Percentiles rank a stretch among this genome's conserved stretches.
Evolutionary conservation across 2,113 vertebrate species (phyloP).

Genomic region (Columba livia): DNA sequence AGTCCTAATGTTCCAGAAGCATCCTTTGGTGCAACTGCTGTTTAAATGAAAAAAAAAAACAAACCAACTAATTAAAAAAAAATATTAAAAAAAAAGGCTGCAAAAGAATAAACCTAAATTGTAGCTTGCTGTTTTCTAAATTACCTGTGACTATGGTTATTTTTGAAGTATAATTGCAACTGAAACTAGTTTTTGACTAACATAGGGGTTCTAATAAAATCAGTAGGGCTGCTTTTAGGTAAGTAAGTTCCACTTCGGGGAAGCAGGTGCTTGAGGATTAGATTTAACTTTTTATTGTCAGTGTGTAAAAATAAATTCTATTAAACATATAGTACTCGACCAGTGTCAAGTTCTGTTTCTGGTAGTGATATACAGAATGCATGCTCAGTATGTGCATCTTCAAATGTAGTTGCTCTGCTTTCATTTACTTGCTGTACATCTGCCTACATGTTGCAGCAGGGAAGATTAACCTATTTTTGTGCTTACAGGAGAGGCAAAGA

Average conservation of each 20-base stretch:
- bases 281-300: neutral
- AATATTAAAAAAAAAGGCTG: neutral
- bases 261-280: neutral
- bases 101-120: neutral
- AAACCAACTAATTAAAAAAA: too few relatives aligned
- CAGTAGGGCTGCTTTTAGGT: neutral
- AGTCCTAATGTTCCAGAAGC: neutral
- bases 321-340: neutral
- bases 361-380: neutral
- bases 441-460: neutral
- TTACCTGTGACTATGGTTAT: neutral
- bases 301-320: neutral
- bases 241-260: neutral
- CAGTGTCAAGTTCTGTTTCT: neutral
- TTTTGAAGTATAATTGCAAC: neutral
- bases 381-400: neutral
- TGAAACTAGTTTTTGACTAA: neutral
- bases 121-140: neutral
- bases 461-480: neutral
- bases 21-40: neutral
- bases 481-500: conserved; percentile 89
- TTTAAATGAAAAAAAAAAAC: neutral
- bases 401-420: neutral
- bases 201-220: neutral
- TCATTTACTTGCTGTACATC: neutral